A percentile compares a stretch with the other conserved stretches of the same genome.
Evolutionary conservation across 2,888 invertebrate genomes (phyloP).

Genomic region (Phytoseiulus persimilis): DNA sequence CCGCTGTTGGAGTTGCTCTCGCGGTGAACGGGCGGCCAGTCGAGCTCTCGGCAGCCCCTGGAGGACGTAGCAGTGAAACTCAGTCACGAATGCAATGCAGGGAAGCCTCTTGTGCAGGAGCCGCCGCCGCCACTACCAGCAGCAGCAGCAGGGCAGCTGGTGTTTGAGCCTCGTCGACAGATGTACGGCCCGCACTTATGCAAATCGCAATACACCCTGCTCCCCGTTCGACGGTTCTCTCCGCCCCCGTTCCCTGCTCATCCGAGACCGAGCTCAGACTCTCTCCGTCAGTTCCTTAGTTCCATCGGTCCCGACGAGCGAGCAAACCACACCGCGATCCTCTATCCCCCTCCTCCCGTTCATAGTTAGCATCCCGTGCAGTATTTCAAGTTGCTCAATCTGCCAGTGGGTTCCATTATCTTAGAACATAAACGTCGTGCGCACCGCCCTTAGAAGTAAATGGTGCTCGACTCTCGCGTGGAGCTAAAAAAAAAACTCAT

Average conservation of each 20-base stretch:
- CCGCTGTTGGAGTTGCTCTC: neutral
- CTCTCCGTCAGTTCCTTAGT: neutral
- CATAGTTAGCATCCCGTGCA: neutral
- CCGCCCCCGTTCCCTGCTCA: neutral
- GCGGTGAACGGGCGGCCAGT: neutral
- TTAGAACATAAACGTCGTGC: neutral
- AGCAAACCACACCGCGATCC: neutral
- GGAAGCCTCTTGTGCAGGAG: neutral
- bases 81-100: neutral
- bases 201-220: neutral
- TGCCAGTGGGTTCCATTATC: neutral
- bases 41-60: neutral
- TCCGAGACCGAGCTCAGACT: neutral
- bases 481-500: neutral
- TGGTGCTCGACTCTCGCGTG: neutral
- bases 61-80: neutral
- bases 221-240: neutral
- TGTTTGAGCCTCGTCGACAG: slow-evolving; percentile 5
- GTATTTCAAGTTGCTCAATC: neutral
- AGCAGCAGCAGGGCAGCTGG: neutral
- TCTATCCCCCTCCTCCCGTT: neutral
- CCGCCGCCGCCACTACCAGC: neutral
- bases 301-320: neutral
- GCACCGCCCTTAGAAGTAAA: neutral
- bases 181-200: neutral